Conservation (phyloP, 1,140 invertebrate species). For the Caenorhabditis remanei region DNA sequence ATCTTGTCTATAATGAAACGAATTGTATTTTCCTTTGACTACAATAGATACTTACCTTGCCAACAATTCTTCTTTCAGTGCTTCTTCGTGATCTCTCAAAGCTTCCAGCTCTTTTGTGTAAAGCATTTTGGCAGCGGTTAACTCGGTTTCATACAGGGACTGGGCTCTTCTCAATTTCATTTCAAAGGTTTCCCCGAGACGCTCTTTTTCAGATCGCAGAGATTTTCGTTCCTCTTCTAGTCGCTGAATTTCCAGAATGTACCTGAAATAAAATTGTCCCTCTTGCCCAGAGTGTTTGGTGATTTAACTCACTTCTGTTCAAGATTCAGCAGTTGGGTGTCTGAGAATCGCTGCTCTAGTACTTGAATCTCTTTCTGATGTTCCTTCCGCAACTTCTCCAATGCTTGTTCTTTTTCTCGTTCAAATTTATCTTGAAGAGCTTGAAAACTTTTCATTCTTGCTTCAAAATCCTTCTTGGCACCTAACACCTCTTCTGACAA, state of each 20-base stretch:
- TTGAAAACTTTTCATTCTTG: constrained; percentile 77
- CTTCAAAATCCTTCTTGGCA: constrained; percentile 77
- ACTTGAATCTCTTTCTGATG: constrained; percentile 77
- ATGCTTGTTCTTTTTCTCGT: constrained; percentile 76
- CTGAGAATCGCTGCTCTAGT: constrained; percentile 74
- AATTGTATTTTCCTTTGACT: background rate
- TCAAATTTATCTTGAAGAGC: constrained; percentile 77
- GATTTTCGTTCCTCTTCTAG: constrained; percentile 77
- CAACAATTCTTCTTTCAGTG: constrained; percentile 75
- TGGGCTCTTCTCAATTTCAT: constrained; percentile 75
- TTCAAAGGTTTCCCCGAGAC: constrained; percentile 76
- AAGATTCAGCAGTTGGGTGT: constrained; percentile 75
- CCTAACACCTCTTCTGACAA: constrained; percentile 76
- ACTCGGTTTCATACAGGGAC: constrained; percentile 75
- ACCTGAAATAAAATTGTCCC: constrained; percentile 65
- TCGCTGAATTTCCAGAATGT: constrained; percentile 76
- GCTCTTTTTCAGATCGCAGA: constrained; percentile 74
- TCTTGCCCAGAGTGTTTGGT: background rate
- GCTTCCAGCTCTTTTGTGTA: constrained; percentile 75
- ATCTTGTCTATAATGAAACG: constrained; percentile 72
- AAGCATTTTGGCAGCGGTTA: constrained; percentile 75
- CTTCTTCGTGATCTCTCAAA: constrained; percentile 76
- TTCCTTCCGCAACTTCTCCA: constrained; percentile 76
- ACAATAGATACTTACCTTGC: constrained; percentile 67
- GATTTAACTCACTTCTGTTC: constrained; percentile 72